Base-by-base conservation (phyloP, 2,888 invertebrate genomes). In the Agrochola lota region DNA sequence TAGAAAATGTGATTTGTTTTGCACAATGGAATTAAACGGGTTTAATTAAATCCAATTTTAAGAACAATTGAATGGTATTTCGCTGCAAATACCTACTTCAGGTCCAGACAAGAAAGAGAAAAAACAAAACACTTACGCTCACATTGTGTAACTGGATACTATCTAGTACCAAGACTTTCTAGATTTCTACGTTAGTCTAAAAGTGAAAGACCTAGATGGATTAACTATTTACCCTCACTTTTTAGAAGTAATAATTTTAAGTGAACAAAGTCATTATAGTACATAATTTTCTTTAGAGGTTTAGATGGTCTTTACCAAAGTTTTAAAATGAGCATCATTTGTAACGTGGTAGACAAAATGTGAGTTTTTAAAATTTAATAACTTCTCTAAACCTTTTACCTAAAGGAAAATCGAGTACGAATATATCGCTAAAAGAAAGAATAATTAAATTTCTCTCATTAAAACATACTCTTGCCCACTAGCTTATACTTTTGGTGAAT, bases 381-480 rank as follows among this genome's bases (percentile, higher is more conserved):
- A 23, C 46, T 40, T 26, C 15, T 40, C 49, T 46, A 74, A 57
- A 77, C 67, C 49, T 71, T 67, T 40, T 71, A 83, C 35, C n/a
- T 70, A 55, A 80, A 72, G 59, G 66, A 78, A 79, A 77, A 78
- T 79, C 30, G 40, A 23, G 30, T 66, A 69, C 26, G 46, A 74
- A 68, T 46, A 59, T 40, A 64, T 67, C 20, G n/a, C 55, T 52
- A 78, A 49, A 71, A 83, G 52, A 68, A 71, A 71, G 62, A 84
- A 80, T 86, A 88, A 87, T 88, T 83, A 88, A 83, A 87, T 88
- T 87, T 88, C 87, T 87, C 88, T 89, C 74, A 89, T 88, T 88
- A 88, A 84, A 85, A 85, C 74, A 81, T 84, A 88, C 88, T 88
- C 85, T 87, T 81, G 84, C 74, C 80, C 80, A 87, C 71, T 85